Conservation (phyloP, 2,797 vertebrate species). For the Dryobates pubescens region DNA sequence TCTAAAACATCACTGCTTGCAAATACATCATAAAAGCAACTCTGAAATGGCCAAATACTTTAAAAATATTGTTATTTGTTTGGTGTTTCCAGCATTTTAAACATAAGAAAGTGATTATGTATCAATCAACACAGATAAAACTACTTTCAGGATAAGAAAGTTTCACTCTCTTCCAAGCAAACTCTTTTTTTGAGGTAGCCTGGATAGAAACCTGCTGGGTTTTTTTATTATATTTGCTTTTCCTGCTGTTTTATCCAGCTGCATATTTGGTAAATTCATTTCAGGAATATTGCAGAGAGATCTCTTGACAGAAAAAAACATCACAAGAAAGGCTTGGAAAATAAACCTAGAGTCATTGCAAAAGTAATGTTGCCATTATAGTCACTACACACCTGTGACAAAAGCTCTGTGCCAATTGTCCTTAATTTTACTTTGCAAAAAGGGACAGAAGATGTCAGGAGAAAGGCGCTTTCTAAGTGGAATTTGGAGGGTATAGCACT, state of each 20-base stretch:
- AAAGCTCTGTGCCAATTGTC: background rate
- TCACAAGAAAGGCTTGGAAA: background rate
- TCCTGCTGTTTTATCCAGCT: background rate
- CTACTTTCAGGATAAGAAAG: background rate
- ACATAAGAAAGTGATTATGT: background rate
- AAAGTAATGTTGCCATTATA: background rate
- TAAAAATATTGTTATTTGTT: background rate
- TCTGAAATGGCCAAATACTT: background rate
- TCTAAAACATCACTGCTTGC: background rate
- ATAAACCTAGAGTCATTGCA: background rate
- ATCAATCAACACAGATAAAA: background rate
- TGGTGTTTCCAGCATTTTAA: background rate
- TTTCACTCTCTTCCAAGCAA: background rate
- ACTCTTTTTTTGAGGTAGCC: background rate
- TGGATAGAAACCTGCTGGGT: background rate
- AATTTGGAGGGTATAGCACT: background rate
- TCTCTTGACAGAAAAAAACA: background rate
- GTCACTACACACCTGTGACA: background rate
- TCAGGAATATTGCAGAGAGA: background rate
- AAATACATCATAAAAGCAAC: background rate
- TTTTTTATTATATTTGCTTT: background rate
- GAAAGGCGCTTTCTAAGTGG: background rate
- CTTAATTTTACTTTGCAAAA: background rate
- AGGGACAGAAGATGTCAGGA: background rate
- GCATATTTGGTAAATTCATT: background rate